Percentiles rank a stretch among this genome's conserved stretches.
Conservation (phyloP, 2,888 invertebrate genomes). For the Aspidapion aeneum region DNA sequence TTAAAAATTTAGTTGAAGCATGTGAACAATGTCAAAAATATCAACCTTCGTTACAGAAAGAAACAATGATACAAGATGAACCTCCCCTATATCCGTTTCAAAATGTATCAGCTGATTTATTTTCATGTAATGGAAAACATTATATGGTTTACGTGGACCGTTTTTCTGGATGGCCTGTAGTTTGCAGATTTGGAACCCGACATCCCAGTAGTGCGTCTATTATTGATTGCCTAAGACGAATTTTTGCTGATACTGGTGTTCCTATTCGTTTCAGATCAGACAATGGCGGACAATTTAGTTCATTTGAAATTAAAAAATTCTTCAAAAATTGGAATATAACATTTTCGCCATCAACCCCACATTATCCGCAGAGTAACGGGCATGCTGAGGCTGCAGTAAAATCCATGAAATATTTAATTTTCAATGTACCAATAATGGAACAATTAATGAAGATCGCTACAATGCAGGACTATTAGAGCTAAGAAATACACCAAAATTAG, state of each 20-base stretch:
- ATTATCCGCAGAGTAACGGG: neutral
- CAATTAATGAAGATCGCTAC: too few species aligned
- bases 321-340: neutral
- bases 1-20: neutral
- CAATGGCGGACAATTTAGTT: neutral
- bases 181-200: neutral
- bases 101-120: neutral
- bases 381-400: too few species aligned
- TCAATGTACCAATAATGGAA: too few species aligned
- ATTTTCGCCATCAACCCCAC: neutral
- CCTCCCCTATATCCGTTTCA: neutral
- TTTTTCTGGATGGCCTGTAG: neutral
- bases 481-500: too few species aligned
- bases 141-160: neutral
- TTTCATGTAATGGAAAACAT: neutral
- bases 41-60: neutral
- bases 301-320: neutral
- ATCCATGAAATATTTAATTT: too few species aligned
- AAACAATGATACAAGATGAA: neutral
- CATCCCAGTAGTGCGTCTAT: neutral
- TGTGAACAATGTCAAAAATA: neutral
- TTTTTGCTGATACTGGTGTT: neutral
- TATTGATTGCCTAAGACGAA: neutral
- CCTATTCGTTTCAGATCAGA: neutral
- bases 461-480: too few species aligned